phyloP scores from a whole-genome alignment of 30 jellyfish, hydroid and myxozoan genomes.

The Cassiopea xamachana region DNA sequence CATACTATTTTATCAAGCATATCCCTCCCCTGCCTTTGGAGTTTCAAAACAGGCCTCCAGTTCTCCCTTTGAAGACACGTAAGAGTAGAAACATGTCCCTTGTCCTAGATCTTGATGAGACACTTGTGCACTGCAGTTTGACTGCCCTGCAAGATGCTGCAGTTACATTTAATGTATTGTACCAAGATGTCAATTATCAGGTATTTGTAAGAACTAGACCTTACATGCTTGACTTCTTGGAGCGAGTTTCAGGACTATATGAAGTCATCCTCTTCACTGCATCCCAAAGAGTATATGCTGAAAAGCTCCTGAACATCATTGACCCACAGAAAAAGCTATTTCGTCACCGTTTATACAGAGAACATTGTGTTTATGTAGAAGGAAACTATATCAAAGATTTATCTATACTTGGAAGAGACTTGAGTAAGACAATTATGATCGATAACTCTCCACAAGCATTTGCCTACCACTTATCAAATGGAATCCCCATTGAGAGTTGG shows the following conservation, averaged over 20 bases:
- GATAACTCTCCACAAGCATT: constrained; percentile 99
- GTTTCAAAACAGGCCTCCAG: constrained; percentile 72
- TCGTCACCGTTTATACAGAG: constrained; percentile 96
- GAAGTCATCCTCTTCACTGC: constrained; percentile 98
- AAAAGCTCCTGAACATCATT: constrained; percentile 85
- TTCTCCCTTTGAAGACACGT: constrained; percentile 94
- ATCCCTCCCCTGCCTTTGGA: constrained; percentile 90
- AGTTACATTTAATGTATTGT: constrained; percentile 83
- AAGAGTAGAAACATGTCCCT: constrained; percentile 84
- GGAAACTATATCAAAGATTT: constrained; percentile 98
- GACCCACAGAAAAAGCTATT: constrained; percentile 91
- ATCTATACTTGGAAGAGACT: constrained; percentile 92
- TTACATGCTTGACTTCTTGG: constrained; percentile 83
- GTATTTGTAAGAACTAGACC: constrained; percentile 96
- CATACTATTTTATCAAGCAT: constrained; percentile 83
- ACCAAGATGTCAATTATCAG: constrained; percentile 83
- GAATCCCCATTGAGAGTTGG: constrained; percentile 99
- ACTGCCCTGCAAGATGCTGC: constrained; percentile 85
- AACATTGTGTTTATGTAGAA: constrained; percentile 93
- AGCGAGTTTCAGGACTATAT: constrained; percentile 82
- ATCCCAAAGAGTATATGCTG: constrained; percentile 96
- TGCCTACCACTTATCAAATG: constrained; percentile 97
- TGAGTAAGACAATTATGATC: constrained; percentile 87
- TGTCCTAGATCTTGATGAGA: constrained; percentile 96
- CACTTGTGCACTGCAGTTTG: constrained; percentile 97